A percentile compares a stretch with the other conserved stretches of the same genome.
These are phyloP conservation scores for Ispidina lecontei DNA, from an alignment of 2,797 vertebrate species.

Conservation along the genomic window DNA sequence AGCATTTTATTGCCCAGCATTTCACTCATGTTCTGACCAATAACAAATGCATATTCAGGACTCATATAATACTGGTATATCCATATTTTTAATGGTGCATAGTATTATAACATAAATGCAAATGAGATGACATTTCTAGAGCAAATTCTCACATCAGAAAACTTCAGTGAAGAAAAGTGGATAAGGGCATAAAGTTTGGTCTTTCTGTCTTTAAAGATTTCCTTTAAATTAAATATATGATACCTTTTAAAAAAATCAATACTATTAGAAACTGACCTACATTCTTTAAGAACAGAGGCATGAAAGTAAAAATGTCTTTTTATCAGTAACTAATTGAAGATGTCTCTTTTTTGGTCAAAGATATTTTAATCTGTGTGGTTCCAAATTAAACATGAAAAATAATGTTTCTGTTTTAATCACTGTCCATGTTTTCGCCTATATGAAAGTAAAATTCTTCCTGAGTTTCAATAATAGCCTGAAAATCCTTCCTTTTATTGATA, in stretches of 20 bases:
- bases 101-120: neutral
- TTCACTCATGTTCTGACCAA: neutral
- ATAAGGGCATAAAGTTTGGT: neutral
- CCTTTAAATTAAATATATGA: neutral
- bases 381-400: neutral
- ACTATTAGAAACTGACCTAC: neutral
- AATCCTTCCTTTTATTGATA: neutral
- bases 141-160: neutral
- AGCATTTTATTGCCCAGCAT: neutral
- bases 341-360: neutral
- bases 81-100: neutral
- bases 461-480: neutral
- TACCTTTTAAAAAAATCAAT: accelerated
- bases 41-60: neutral
- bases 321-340: neutral
- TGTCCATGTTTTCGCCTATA: neutral
- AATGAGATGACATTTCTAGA: neutral
- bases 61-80: neutral
- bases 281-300: neutral
- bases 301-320: neutral
- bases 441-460: neutral
- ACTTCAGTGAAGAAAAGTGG: neutral
- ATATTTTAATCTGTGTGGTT: neutral
- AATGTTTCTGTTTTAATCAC: neutral
- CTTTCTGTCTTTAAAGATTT: neutral